Conservation (phyloP, 1,140 invertebrate species). For the Sycophaga agraensis region DNA sequence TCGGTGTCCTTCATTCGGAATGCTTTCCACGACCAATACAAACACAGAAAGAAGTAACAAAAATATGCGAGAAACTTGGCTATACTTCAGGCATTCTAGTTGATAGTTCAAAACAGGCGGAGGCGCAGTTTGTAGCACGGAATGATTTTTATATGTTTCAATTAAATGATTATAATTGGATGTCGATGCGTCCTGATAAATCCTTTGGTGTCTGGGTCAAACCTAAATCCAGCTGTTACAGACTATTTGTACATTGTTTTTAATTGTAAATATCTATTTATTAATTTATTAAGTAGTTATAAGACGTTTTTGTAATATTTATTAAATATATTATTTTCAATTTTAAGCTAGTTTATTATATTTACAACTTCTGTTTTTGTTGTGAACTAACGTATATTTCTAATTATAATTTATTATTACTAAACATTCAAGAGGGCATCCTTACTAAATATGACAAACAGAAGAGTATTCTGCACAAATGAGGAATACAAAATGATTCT, state of each 20-base stretch:
- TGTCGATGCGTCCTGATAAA: slow-evolving; percentile 33
- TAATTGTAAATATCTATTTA: slow-evolving; percentile 3
- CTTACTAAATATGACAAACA: too few species aligned
- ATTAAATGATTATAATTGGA: slow-evolving; percentile 34
- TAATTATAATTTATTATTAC: too few species aligned
- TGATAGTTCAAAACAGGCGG: not conserved
- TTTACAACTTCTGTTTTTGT: too few species aligned
- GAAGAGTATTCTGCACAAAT: too few species aligned
- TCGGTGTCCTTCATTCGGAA: slow-evolving; percentile 63
- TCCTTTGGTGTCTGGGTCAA: slow-evolving; percentile 34
- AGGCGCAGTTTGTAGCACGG: slow-evolving; percentile 18
- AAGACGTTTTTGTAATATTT: not conserved
- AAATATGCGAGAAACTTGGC: slow-evolving; percentile 34
- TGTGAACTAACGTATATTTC: too few species aligned
- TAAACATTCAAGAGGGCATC: too few species aligned
- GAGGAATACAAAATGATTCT: too few species aligned
- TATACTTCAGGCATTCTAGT: slow-evolving; percentile 32
- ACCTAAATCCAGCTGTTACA: slow-evolving; percentile 34
- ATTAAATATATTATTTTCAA: not conserved
- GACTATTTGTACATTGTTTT: slow-evolving; percentile 38
- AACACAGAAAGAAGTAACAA: slow-evolving; percentile 16
- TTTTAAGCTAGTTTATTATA: too few species aligned
- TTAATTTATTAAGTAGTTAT: not conserved
- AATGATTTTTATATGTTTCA: slow-evolving; percentile 41
- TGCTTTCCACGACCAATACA: slow-evolving; percentile 53